Evolutionary conservation across 2,888 invertebrate genomes (phyloP).

Genomic region (Eilema sororculum): DNA sequence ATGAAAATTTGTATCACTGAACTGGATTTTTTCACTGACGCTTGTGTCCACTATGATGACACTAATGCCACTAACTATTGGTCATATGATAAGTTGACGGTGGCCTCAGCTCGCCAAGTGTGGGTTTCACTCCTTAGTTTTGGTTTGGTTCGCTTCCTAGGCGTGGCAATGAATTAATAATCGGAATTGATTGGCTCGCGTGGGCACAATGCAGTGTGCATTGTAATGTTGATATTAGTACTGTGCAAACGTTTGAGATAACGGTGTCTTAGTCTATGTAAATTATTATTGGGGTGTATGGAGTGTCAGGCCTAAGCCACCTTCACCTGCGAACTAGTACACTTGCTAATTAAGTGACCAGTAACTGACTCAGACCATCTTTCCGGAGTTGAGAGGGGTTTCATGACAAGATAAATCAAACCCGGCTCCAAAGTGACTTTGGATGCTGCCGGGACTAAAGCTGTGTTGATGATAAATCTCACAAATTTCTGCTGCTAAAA

Average conservation of each 20-base stretch:
- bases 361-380: not conserved
- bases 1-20: constrained; percentile 65
- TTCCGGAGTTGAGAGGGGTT: not conserved
- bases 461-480: too few relatives aligned
- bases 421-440: too few relatives aligned
- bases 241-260: constrained; percentile 38
- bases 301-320: too few relatives aligned
- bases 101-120: constrained; percentile 75
- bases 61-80: constrained; percentile 72
- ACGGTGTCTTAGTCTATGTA: constrained; percentile 12
- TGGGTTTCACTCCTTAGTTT: constrained; percentile 85
- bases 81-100: constrained; percentile 69
- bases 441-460: too few relatives aligned
- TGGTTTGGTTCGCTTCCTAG: constrained; percentile 80
- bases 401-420: not conserved
- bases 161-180: constrained; percentile 81
- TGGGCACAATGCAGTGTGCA: constrained; percentile 79
- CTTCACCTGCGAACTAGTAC: too few relatives aligned
- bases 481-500: too few relatives aligned
- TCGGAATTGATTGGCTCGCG: constrained; percentile 57
- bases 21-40: constrained; percentile 64
- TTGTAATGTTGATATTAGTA: constrained; percentile 64
- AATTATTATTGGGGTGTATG: not conserved
- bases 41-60: constrained; percentile 72
- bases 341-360: too few relatives aligned